Conservation (phyloP, 2,113 vertebrate genomes). For the Hylia prasina region DNA sequence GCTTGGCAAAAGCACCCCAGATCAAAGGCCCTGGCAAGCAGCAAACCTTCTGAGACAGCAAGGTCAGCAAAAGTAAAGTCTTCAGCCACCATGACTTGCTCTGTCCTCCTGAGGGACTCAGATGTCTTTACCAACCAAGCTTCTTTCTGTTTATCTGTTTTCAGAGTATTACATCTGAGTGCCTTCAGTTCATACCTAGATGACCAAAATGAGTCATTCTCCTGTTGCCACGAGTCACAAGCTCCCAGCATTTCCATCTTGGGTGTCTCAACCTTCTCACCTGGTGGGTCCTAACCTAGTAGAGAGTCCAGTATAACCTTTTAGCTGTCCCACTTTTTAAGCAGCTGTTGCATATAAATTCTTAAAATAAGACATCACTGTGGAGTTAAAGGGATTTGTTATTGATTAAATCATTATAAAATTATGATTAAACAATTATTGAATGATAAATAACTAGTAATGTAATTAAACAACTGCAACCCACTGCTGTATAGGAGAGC, state of each 20-base stretch:
- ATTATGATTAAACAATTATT: background rate
- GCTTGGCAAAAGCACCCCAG: background rate
- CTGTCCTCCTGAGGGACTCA: background rate
- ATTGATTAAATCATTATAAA: background rate
- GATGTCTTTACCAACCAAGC: background rate
- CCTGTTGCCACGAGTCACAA: background rate
- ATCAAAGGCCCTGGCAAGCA: background rate
- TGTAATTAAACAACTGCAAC: background rate
- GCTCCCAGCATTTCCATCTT: background rate
- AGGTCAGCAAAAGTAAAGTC: background rate
- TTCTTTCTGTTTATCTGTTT: background rate
- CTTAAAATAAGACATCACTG: background rate
- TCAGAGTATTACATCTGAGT: background rate
- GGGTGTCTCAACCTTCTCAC: background rate
- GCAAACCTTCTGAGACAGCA: background rate
- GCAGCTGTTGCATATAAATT: background rate
- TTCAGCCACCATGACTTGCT: background rate
- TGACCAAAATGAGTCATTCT: background rate
- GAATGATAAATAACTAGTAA: background rate
- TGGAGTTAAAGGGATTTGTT: background rate
- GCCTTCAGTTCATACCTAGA: background rate
- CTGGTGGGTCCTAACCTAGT: background rate
- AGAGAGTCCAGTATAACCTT: background rate
- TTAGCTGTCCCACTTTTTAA: background rate
- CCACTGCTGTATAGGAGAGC: background rate